phyloP scores from a whole-genome alignment of 2,797 vertebrate species.

The Neoniphon sammara region DNA sequence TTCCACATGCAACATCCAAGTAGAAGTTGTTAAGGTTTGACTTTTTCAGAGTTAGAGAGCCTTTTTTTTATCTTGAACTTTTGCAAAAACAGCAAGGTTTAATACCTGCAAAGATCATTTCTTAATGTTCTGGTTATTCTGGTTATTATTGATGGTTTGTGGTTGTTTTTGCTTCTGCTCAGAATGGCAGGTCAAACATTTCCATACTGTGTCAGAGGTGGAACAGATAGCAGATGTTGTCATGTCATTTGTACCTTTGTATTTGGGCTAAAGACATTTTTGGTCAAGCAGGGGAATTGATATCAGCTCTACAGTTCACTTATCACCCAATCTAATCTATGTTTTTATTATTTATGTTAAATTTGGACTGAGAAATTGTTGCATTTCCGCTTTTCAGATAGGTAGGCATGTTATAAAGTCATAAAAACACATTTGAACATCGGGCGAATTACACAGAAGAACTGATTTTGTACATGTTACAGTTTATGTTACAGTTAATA shows the following conservation, averaged over 20 bases:
- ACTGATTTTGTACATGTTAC: neutral
- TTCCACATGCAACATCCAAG: constrained; percentile 3
- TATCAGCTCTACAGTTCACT: neutral
- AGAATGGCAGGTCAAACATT: neutral
- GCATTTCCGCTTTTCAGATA: no score
- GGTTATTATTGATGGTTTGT: neutral
- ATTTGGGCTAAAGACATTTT: no score
- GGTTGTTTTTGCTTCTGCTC: constrained; percentile 1
- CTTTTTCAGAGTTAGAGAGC: neutral
- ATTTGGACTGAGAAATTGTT: no score
- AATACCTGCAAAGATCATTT: neutral
- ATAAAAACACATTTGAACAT: neutral
- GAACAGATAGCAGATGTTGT: neutral
- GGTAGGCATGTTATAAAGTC: no score
- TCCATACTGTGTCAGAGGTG: neutral
- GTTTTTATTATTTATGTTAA: no score
- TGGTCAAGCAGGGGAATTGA: no score
- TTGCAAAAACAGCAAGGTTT: no score
- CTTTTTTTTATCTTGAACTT: neutral
- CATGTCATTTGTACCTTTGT: neutral
- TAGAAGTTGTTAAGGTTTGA: constrained; percentile 14
- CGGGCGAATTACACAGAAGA: neutral
- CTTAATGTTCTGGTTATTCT: neutral
- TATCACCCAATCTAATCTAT: neutral
- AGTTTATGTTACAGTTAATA: no score